A percentile compares a stretch with the other conserved stretches of the same genome.
Conservation (phyloP, 2,888 invertebrate species). For the Amblyjoppa fuscipennis region DNA sequence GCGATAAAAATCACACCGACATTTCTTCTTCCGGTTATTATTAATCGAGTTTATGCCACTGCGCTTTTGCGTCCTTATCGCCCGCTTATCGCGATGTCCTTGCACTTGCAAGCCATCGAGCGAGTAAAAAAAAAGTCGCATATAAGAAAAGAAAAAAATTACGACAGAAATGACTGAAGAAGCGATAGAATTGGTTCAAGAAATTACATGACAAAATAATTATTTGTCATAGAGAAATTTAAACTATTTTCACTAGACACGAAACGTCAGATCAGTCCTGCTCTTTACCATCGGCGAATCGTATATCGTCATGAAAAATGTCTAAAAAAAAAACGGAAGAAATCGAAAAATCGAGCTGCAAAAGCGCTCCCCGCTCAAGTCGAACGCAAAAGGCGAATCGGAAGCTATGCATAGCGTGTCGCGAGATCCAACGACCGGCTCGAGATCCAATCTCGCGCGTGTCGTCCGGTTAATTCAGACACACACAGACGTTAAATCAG, state of each 20-base stretch:
- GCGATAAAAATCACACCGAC: slow-evolving; percentile 6
- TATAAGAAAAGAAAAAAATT: too few relatives aligned
- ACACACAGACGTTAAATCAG: slow-evolving; percentile 9
- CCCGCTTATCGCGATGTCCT: background rate
- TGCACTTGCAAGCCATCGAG: background rate
- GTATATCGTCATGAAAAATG: background rate
- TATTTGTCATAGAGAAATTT: too few relatives aligned
- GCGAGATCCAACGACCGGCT: slow-evolving; percentile 13
- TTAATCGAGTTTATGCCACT: slow-evolving; percentile 1
- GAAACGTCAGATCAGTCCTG: too few relatives aligned
- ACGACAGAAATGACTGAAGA: too few relatives aligned
- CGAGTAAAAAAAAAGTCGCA: too few relatives aligned
- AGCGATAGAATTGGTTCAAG: too few relatives aligned
- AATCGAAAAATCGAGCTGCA: slow-evolving; percentile 1
- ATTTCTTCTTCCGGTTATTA: background rate
- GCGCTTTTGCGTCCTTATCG: background rate
- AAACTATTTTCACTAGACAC: too few relatives aligned
- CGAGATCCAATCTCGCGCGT: slow-evolving; percentile 15
- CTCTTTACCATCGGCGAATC: background rate
- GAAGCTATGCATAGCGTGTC: slow-evolving; percentile 9
- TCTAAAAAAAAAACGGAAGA: background rate
- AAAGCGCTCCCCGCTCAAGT: background rate
- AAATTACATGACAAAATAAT: too few relatives aligned
- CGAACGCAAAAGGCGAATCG: background rate
- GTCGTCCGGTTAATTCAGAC: slow-evolving; percentile 13